Percentiles rank a stretch among this genome's conserved stretches.
Conservation (phyloP, 2,797 vertebrate genomes). For the Sebastiscus albofasciatus region DNA sequence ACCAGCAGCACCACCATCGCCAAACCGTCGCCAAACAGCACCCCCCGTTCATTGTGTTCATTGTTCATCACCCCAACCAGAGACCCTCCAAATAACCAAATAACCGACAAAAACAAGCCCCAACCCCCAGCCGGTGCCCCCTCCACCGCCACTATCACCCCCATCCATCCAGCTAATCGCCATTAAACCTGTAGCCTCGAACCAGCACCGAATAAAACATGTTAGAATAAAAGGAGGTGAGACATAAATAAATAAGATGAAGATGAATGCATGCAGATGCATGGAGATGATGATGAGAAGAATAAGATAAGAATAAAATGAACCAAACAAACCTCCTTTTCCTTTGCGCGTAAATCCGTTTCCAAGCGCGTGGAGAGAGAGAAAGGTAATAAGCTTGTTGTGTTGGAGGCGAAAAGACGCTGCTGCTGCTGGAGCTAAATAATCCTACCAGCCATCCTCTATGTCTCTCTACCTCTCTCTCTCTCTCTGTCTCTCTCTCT, state of each 20-base stretch:
- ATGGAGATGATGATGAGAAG: background rate
- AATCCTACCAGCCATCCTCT: conserved; percentile 72
- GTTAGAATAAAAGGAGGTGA: background rate
- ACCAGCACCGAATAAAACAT: background rate
- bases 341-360: conserved; percentile 81
- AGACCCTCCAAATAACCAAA: conserved; percentile 4
- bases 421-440: conserved; percentile 74
- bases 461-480: conserved; percentile 35
- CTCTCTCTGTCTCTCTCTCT: background rate
- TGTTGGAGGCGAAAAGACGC: conserved; percentile 79
- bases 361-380: conserved; percentile 67
- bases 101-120: conserved; percentile 23
- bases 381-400: conserved; percentile 81
- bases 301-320: conserved; percentile 41
- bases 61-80: conserved; percentile 9
- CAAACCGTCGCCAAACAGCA: conserved; percentile 37
- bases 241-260: background rate
- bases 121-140: background rate
- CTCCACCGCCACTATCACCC: background rate
- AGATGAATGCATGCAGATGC: background rate
- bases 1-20: too few species aligned
- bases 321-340: conserved; percentile 75
- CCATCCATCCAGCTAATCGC: conserved; percentile 23
- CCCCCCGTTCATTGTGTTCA: conserved; percentile 54
- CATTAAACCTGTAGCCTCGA: conserved; percentile 54